Evolutionary conservation across 2,797 vertebrate genomes (phyloP).

Genomic region (Danio aesculapii): DNA sequence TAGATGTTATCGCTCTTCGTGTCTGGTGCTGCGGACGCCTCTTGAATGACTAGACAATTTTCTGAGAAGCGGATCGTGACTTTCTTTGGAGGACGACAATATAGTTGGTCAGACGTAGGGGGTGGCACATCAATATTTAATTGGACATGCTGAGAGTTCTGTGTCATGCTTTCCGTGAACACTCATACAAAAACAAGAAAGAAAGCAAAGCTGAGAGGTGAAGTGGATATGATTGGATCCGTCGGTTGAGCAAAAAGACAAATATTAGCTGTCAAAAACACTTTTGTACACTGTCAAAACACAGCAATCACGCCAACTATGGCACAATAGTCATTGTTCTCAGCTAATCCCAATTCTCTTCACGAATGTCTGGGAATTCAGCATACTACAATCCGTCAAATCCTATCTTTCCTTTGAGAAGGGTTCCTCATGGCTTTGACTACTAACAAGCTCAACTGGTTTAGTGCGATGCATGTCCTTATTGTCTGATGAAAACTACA

Average conservation of each 20-base stretch:
- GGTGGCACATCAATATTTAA: conserved; percentile 12
- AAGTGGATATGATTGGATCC: background rate
- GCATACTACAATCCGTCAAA: background rate
- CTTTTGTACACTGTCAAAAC: conserved; percentile 9
- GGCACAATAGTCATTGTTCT: conserved; percentile 36
- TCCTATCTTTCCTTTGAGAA: conserved; percentile 18
- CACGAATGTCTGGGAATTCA: conserved; percentile 1
- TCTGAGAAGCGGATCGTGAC: background rate
- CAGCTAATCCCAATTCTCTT: background rate
- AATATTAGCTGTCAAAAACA: conserved; percentile 22
- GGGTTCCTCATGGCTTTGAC: background rate
- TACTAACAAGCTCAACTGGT: conserved; percentile 9
- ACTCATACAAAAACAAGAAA: background rate
- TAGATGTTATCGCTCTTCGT: conserved; percentile 21
- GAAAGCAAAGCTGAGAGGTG: background rate
- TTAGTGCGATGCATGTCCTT: background rate
- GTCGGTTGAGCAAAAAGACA: conserved; percentile 12
- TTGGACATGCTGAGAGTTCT: background rate
- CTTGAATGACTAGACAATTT: conserved; percentile 18
- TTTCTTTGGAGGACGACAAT: background rate
- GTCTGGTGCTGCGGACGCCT: conserved; percentile 7
- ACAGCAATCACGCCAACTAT: background rate
- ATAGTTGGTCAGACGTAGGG: background rate
- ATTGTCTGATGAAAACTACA: background rate
- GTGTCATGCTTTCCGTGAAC: conserved; percentile 7